Base-by-base conservation (phyloP, 2,113 vertebrate genomes). In the Apteryx owenii region DNA sequence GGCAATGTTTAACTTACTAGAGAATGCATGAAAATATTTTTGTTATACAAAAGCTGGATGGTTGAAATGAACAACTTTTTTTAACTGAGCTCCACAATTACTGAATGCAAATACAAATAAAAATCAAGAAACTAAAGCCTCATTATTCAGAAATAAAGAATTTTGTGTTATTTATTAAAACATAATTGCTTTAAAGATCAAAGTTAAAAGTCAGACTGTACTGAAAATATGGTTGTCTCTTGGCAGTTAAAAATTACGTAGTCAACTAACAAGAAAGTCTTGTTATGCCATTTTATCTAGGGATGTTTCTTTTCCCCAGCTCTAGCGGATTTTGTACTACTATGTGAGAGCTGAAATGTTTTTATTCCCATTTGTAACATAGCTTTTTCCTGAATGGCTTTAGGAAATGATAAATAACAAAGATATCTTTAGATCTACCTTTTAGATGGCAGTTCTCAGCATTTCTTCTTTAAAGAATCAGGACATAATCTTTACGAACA, bases 121-220 rank as follows among this genome's bases (percentile, higher is more conserved):
- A 92, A 96, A 83, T 68, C 82, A 95, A 92, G 31, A 51, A 94
- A 94, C 73, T 61, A 91, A 85, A 95, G 64, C 50, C 58, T 90
- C 68, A 33, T 1, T 40, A 84, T 81, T 80, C 91, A 93, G 85
- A 96, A 97, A 95, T 73, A 75, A 83, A 95, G 68, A 75, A 69
- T 86, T 90, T 56, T 88, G 54, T 88, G 61, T 68, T 93, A 97
- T 97, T 95, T 97, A 97, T 96, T 96, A 86, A 93, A 95, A 93
- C 36, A 36, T 58, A 91, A 77, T 80, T 91, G 62, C 42, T 86
- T 89, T 92, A 78, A 88, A 61, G 69, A 96, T 95, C 88, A 93
- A 79, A 90, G 71, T 75, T 97, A 51, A 25, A 91, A 94, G 81
- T 86, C 71, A 83, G 51, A 71, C 77, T 93, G 62, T 71, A 88